Evolutionary conservation across 1,140 invertebrate genomes (phyloP), one percentile per base, ranked within the genome.

Genomic region (Pachyrhynchus sulphureomaculatus): DNA sequence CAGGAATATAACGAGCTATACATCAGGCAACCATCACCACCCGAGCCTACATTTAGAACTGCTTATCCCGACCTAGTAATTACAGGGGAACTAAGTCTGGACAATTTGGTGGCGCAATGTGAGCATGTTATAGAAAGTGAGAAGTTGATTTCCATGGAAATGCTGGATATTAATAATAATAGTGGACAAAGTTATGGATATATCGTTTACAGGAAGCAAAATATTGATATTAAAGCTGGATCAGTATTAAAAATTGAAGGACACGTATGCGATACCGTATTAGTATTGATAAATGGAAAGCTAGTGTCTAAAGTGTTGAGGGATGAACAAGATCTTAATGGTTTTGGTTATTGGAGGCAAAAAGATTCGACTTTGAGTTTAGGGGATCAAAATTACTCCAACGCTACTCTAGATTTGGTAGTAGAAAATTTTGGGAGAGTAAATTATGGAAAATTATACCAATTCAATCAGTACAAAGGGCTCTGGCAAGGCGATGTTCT

Each of bases 121-220:
- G 82, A 80, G 66, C 83, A 80, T 62, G 77, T 81, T 52, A 48
- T 83, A 15, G 82, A 85, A 62, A 56, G 41, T 32, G 78, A 56
- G 49, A 70, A 10, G 47, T 55, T 42, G 15, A 62, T 78, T 3
- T 66, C 76, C 17, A 86, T 86, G 84, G 84, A 86, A 72, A 68
- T 77, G 44, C 68, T 85, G 20, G 69, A 76, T 23, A 79, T 83
- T 12, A 81, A 83, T 61, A 75, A 78, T 41, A 72, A 73, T 10
- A 78, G 72, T 63, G 83, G 84, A 1, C 85, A 86, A 71, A 80
- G 79, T 52, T 84, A 82, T 69, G 85, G 85, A 0, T 85, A 82
- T 62, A 78, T 84, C 47, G 51, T 83, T 17, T 85, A 86, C 61
- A 57, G 62, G 29, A 79, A 77, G 49, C 57, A 70, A 20, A 66